A percentile compares a stretch with the other conserved stretches of the same genome.
phyloP scores from a whole-genome alignment of 2,113 vertebrate species.

The Terrapene triunguis region DNA sequence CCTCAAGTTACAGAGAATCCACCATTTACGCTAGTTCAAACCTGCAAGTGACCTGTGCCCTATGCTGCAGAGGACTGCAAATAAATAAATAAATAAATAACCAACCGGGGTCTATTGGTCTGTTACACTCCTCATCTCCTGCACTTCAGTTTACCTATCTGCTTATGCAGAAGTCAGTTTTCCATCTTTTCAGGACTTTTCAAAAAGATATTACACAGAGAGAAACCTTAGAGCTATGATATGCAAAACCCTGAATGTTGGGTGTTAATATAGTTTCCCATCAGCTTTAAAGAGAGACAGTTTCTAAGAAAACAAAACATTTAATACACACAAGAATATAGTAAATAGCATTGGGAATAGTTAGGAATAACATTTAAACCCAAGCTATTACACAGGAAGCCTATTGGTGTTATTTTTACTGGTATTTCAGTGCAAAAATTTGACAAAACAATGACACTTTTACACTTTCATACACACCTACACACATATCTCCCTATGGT shows the following conservation, averaged over 20 bases:
- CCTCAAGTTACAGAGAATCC: background rate
- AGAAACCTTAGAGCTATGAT: background rate
- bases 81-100: background rate
- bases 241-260: background rate
- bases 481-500: background rate
- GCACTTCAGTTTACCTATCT: background rate
- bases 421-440: background rate
- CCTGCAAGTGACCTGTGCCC: background rate
- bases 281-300: background rate
- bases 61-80: background rate
- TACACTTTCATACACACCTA: background rate
- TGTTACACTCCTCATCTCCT: background rate
- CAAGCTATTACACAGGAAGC: background rate
- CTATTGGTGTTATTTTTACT: background rate
- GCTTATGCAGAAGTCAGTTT: background rate
- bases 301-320: background rate
- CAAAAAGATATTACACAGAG: accelerated
- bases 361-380: background rate
- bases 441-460: background rate
- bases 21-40: background rate
- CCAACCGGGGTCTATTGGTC: background rate
- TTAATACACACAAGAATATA: background rate
- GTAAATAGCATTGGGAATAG: background rate
- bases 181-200: background rate
- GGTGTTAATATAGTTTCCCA: background rate